phyloP scores from a whole-genome alignment of 1,140 invertebrate species.

The Drosophila pallidifrons region DNA sequence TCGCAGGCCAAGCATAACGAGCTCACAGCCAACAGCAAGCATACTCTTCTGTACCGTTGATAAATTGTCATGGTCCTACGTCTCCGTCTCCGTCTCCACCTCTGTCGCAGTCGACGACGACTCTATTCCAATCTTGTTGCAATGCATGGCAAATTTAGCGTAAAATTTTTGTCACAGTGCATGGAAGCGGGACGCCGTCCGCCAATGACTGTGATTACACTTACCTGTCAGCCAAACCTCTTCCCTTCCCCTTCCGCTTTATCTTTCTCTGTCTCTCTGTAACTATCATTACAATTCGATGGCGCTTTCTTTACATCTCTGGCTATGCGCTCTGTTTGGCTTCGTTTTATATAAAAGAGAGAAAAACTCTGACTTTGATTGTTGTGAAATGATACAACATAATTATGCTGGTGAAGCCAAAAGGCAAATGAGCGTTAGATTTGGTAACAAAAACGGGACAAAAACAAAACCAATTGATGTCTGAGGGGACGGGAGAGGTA shows the following conservation, averaged over 20 bases:
- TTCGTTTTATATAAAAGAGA: constrained; percentile 57
- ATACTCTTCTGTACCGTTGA: constrained; percentile 38
- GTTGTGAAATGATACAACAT: constrained; percentile 71
- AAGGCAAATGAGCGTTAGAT: constrained; percentile 43
- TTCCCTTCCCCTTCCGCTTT: too few species aligned
- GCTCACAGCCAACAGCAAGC: constrained; percentile 2
- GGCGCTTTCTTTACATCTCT: constrained; percentile 29
- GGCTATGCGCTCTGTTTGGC: constrained; percentile 69
- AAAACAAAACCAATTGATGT: constrained; percentile 30
- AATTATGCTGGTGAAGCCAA: constrained; percentile 52
- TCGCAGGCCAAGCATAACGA: constrained; percentile 60
- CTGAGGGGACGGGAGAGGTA: neutral
- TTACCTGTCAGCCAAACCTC: constrained; percentile 3
- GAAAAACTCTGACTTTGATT: constrained; percentile 46
- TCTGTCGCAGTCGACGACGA: neutral
- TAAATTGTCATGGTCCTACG: constrained; percentile 41
- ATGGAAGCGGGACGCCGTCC: constrained; percentile 43
- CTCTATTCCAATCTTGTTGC: constrained; percentile 13
- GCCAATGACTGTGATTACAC: constrained; percentile 72
- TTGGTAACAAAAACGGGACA: constrained; percentile 25
- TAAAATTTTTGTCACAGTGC: constrained; percentile 71
- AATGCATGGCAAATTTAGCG: constrained; percentile 71
- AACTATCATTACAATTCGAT: constrained; percentile 4
- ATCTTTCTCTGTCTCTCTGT: neutral
- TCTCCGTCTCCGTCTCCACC: neutral